phyloP scores from a whole-genome alignment of 2,888 invertebrate species.

The Halictus ligatus region DNA sequence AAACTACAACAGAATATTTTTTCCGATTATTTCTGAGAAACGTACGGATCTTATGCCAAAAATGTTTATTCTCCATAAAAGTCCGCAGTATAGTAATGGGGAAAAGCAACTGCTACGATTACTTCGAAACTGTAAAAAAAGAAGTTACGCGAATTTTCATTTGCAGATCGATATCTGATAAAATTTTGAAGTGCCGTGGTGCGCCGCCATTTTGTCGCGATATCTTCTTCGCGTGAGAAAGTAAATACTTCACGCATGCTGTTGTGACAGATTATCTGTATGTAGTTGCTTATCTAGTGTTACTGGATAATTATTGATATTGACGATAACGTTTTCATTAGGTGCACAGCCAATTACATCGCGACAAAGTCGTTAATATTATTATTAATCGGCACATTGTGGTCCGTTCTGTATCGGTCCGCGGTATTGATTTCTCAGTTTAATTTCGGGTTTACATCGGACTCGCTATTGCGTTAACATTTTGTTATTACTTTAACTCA shows the following conservation, averaged over 20 bases:
- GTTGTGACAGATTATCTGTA: background rate
- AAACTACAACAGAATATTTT: background rate
- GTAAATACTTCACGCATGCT: too few relatives aligned
- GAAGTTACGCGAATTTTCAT: background rate
- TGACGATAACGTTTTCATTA: background rate
- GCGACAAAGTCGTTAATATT: background rate
- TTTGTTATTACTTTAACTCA: background rate
- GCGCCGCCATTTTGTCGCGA: background rate
- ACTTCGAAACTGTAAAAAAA: too few relatives aligned
- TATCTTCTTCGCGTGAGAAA: background rate
- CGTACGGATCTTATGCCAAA: background rate
- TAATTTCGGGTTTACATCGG: background rate
- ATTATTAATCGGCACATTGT: slow-evolving; percentile 5
- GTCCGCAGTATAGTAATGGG: too few relatives aligned
- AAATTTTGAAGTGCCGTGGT: background rate
- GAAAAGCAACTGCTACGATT: background rate
- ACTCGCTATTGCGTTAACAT: background rate
- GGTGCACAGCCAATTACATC: background rate
- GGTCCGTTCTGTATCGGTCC: background rate
- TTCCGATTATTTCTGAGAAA: background rate
- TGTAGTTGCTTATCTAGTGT: background rate
- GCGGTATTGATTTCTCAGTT: background rate
- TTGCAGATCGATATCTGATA: background rate
- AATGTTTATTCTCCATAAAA: background rate
- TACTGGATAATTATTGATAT: background rate